A percentile compares a stretch with the other conserved stretches of the same genome.
Conservation (phyloP, 2,888 invertebrate genomes). For the Alentia gelatinosa region DNA sequence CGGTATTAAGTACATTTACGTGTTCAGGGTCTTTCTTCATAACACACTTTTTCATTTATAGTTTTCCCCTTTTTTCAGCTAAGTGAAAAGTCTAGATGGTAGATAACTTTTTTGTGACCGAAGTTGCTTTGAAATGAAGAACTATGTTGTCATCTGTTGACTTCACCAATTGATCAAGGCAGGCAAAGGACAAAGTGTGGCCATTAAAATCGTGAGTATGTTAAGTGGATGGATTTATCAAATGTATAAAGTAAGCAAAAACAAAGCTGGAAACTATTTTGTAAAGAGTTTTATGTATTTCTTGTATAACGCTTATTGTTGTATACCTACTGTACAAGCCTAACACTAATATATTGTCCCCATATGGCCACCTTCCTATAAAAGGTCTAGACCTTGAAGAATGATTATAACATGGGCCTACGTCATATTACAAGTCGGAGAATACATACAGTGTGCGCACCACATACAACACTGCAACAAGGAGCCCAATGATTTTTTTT, state of each 20-base stretch:
- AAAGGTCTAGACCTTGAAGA: background rate
- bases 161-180: background rate
- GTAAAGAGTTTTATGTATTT: conserved; percentile 48
- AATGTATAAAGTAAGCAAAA: conserved; percentile 10
- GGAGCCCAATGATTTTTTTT: conserved; percentile 42
- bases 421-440: background rate
- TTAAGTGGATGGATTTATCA: background rate
- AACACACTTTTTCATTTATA: background rate
- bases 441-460: conserved; percentile 18
- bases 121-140: background rate
- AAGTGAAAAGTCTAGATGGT: background rate
- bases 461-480: conserved; percentile 31
- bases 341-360: conserved; percentile 33
- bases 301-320: conserved; percentile 30
- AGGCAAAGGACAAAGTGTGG: background rate
- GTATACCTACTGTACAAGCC: conserved; percentile 31
- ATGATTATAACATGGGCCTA: background rate
- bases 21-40: background rate
- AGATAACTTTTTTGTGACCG: background rate
- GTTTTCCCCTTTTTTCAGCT: background rate
- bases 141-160: background rate
- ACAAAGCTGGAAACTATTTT: conserved; percentile 11
- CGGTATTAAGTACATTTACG: background rate
- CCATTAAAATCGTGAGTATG: background rate
- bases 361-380: background rate